phyloP scores from a whole-genome alignment of 2,888 invertebrate species.

The Mylabris sibirica region DNA sequence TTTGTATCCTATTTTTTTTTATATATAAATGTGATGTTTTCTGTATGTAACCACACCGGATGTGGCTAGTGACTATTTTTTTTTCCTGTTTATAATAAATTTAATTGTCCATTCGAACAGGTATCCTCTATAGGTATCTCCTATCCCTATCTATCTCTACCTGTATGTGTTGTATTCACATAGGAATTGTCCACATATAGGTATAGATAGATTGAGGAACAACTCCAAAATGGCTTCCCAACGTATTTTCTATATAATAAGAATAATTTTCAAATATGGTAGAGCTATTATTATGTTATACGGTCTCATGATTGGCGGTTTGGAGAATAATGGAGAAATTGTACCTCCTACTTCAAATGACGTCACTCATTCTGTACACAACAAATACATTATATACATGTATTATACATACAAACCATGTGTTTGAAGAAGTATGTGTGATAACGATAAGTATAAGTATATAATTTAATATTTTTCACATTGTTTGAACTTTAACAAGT shows the following conservation, averaged over 20 bases:
- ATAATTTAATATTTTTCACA: neutral
- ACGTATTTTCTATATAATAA: slow-evolving; percentile 58
- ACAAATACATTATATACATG: neutral
- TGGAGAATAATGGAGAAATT: slow-evolving; percentile 43
- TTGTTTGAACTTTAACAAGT: neutral
- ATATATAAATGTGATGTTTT: neutral
- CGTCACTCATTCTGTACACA: slow-evolving; percentile 23
- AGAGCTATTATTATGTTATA: slow-evolving; percentile 52
- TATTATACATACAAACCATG: neutral
- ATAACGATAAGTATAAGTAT: neutral
- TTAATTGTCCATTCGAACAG: slow-evolving; percentile 33
- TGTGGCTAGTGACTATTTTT: slow-evolving; percentile 18
- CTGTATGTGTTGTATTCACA: neutral
- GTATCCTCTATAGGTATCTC: slow-evolving; percentile 13
- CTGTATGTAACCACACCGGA: slow-evolving; percentile 22
- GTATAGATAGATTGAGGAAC: slow-evolving; percentile 16
- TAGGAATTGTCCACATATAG: neutral
- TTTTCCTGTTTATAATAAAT: slow-evolving; percentile 24
- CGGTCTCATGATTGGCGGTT: slow-evolving; percentile 48
- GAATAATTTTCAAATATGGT: slow-evolving; percentile 62
- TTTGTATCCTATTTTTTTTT: neutral
- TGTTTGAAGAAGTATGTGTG: neutral
- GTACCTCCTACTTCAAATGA: slow-evolving; percentile 45
- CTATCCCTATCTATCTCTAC: slow-evolving; percentile 12
- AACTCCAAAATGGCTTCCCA: slow-evolving; percentile 52